Conservation (phyloP, 2,797 vertebrate genomes). For the Stomatorhinus walkeri region DNA sequence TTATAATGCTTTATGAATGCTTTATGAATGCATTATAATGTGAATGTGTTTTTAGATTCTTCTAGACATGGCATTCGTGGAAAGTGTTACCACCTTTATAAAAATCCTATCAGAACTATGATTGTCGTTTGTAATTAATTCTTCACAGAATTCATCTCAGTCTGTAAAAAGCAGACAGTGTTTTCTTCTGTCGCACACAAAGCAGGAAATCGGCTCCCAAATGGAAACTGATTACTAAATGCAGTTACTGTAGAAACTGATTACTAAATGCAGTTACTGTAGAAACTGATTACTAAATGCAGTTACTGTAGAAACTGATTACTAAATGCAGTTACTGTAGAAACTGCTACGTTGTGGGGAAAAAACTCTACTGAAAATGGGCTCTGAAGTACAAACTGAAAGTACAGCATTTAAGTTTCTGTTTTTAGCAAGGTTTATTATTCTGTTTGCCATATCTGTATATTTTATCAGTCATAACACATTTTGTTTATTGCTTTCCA, state of each 20-base stretch:
- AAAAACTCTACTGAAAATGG: neutral
- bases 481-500: neutral
- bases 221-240: neutral
- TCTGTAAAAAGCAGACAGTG: neutral
- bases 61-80: neutral
- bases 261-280: too few species aligned
- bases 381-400: neutral
- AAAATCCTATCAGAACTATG: neutral
- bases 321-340: neutral
- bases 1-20: neutral
- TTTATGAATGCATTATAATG: neutral
- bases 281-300: neutral
- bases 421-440: neutral
- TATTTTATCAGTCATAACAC: constrained; percentile 1
- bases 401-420: neutral
- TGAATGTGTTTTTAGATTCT: neutral
- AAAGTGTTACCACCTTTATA: neutral
- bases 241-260: neutral
- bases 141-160: neutral
- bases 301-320: neutral
- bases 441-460: neutral
- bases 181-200: neutral
- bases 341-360: neutral
- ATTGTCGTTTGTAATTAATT: constrained; percentile 1
- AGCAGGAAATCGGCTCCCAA: neutral